Evolutionary conservation across 2,797 vertebrate species (phyloP), one percentile per base, ranked within the genome.

Genomic region (Pseudochirops corinnae): DNA sequence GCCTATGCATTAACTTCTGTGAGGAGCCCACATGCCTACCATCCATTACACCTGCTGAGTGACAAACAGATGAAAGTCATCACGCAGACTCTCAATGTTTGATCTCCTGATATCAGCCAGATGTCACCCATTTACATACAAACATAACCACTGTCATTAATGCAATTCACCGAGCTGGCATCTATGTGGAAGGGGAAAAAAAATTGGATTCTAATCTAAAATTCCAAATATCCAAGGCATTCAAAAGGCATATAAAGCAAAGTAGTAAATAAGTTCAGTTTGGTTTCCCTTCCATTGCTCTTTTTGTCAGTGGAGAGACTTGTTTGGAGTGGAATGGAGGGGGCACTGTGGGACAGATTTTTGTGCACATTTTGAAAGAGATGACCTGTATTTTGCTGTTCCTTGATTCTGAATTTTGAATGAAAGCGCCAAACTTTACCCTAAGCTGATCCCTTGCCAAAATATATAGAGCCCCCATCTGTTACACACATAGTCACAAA

Each of bases 71-170:
- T 92, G 93, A 96, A 95, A 96, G 96, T 96, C 96, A 92, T 94
- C 97, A 90, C 0, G 67, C 96, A 90, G 95, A 92, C 96, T 93
- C 96, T 96, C 96, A 92, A 12, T 1, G 53, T 98, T 95, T 97
- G 97, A 98, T 97, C 97, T 98, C 93, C 97, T 95, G 97, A 97
- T 97, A 96, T 92, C 16, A 91, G 53, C 97, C 97, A 98, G 97
- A 97, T 98, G 97, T 98, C 97, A 93, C 90, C 96, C 96, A 96
- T 97, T 97, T 96, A 95, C 97, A 97, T 97, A 96, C 97, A 98
- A 62, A 98, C 96, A 95, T 50, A 92, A 95, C 96, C 96, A 91
- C 82, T 33, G 96, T 93, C 97, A 97, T 96, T 97, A 98, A 96
- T 94, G 93, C 93, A 93, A 92, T 94, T 96, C 29, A 2, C 93